Percentiles rank a stretch among this genome's conserved stretches.
phyloP scores from a whole-genome alignment of 2,888 invertebrate species.

The Temnothorax ravouxi region DNA sequence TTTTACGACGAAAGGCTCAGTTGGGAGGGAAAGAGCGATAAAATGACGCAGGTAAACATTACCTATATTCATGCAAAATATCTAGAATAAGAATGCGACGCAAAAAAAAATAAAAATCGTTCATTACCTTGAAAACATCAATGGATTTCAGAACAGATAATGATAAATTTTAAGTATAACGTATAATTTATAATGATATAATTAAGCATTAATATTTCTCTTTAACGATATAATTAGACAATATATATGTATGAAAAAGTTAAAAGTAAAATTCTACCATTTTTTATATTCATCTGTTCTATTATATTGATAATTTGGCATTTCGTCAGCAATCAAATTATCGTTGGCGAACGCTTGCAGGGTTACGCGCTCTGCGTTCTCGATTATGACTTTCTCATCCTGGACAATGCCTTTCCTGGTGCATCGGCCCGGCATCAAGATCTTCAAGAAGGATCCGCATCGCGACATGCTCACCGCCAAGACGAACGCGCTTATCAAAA shows the following conservation, averaged over 20 bases:
- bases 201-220: not conserved
- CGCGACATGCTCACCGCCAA: constrained; percentile 92
- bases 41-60: constrained; percentile 95
- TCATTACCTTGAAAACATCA: not conserved
- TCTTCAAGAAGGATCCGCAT: constrained; percentile 92
- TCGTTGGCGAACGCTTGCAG: constrained; percentile 87
- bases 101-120: not conserved
- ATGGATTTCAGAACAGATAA: not conserved
- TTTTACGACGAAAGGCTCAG: constrained; percentile 96
- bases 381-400: constrained; percentile 96
- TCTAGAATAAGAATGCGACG: not conserved
- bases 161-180: not conserved
- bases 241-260: not conserved
- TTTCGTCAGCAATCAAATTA: not conserved
- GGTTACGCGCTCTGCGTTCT: constrained; percentile 96
- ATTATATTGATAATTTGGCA: not conserved
- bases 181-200: not conserved
- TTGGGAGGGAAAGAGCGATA: constrained; percentile 98
- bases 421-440: constrained; percentile 97
- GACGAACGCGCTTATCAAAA: constrained; percentile 92
- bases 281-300: not conserved
- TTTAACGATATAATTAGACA: not conserved
- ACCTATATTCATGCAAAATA: not conserved
- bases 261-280: not conserved
- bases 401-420: constrained; percentile 98